Percentiles rank a stretch among this genome's conserved stretches.
Evolutionary conservation across 2,797 vertebrate species (phyloP).

Genomic region (Cyclopterus lumpus): DNA sequence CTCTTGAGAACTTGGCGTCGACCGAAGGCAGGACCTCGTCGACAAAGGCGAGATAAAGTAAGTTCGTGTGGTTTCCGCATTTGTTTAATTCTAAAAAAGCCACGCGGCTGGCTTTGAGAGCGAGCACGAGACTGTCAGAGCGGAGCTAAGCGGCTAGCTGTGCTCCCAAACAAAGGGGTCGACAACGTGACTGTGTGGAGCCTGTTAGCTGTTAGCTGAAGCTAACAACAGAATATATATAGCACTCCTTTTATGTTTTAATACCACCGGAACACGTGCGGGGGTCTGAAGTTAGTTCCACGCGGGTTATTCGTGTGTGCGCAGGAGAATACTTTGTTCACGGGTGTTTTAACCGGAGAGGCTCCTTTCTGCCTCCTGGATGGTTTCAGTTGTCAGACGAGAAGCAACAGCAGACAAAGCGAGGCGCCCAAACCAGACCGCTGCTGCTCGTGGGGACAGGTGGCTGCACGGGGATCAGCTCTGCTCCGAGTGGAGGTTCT

Average conservation of each 20-base stretch:
- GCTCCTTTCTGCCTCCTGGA: conserved; percentile 50
- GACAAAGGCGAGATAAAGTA: conserved; percentile 62
- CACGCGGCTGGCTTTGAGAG: conserved; percentile 3
- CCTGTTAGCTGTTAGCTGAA: conserved; percentile 67
- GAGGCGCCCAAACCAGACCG: conserved; percentile 59
- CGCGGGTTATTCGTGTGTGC: fast-evolving
- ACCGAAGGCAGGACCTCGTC: conserved; percentile 39
- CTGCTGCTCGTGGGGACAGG: neutral
- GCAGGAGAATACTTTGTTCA: neutral
- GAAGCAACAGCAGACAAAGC: conserved; percentile 82
- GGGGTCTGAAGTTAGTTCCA: neutral
- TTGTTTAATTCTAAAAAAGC: conserved; percentile 49
- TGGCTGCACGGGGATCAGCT: neutral
- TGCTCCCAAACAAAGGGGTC: conserved; percentile 88
- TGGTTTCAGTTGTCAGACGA: conserved; percentile 73
- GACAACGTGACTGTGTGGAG: conserved; percentile 86
- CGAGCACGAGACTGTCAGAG: conserved; percentile 56
- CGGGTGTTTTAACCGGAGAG: neutral
- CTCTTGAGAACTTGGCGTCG: conserved; percentile 48
- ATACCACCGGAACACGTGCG: fast-evolving
- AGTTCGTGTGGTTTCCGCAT: conserved; percentile 39
- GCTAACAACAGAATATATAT: conserved; percentile 43
- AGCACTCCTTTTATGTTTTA: neutral
- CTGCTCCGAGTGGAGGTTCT: neutral
- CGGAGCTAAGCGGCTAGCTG: conserved; percentile 74